Conservation (phyloP, 2,888 invertebrate species). For the Drosophila lutescens region DNA sequence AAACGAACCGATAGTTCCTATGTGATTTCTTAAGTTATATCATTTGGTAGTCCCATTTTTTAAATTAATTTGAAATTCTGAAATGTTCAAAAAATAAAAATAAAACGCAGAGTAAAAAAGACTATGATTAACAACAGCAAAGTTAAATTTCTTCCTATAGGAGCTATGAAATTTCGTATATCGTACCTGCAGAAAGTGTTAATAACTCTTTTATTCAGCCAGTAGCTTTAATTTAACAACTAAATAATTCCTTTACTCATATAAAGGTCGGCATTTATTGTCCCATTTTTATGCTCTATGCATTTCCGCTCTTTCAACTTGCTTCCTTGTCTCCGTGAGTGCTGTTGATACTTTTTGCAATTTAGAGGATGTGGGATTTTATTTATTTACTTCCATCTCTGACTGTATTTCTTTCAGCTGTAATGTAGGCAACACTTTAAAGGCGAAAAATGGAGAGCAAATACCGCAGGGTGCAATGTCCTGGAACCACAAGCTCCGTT, state of each 20-base stretch:
- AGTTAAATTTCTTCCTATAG: too few species aligned
- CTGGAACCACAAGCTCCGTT: conserved; percentile 57
- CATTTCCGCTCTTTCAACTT: background rate
- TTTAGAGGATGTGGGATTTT: background rate
- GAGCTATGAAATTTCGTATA: too few species aligned
- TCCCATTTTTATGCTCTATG: background rate
- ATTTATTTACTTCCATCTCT: background rate
- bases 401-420: background rate
- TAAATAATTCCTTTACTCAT: background rate
- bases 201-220: too few species aligned
- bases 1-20: too few species aligned
- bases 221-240: too few species aligned
- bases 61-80: too few species aligned
- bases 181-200: too few species aligned
- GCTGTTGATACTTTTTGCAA: background rate
- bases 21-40: too few species aligned
- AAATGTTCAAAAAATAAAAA: too few species aligned
- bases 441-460: conserved; percentile 31
- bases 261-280: background rate
- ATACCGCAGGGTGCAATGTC: conserved; percentile 63
- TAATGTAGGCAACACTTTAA: conserved; percentile 43
- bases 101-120: too few species aligned
- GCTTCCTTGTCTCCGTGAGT: background rate
- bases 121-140: too few species aligned
- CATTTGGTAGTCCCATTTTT: too few species aligned